phyloP scores from a whole-genome alignment of 2,888 invertebrate species.

The Limnephilus lunatus region DNA sequence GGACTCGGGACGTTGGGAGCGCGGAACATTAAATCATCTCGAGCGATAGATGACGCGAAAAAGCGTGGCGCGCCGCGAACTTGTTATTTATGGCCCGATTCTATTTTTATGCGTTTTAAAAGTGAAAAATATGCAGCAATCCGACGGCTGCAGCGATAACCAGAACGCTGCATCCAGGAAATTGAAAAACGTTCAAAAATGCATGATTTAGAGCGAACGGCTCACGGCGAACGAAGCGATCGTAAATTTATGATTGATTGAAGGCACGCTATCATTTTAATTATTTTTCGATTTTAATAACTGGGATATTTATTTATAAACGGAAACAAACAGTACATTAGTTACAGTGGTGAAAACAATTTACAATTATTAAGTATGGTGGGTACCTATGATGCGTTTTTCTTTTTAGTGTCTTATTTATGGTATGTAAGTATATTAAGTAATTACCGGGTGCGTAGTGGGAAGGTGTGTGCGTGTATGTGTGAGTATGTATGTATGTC shows the following conservation, averaged over 20 bases:
- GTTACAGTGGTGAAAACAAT: too few species aligned
- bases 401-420: too few species aligned
- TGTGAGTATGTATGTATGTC: too few species aligned
- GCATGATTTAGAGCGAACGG: slow-evolving; percentile 28
- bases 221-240: background rate
- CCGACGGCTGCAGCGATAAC: slow-evolving; percentile 26
- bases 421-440: too few species aligned
- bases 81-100: slow-evolving; percentile 28
- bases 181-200: slow-evolving; percentile 8
- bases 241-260: background rate
- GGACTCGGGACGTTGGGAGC: background rate
- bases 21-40: slow-evolving; percentile 29
- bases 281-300: background rate
- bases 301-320: too few species aligned
- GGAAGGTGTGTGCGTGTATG: too few species aligned
- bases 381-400: too few species aligned
- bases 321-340: too few species aligned
- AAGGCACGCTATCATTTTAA: background rate
- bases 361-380: too few species aligned
- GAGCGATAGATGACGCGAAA: slow-evolving; percentile 20
- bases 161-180: background rate
- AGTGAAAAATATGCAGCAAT: slow-evolving; percentile 25
- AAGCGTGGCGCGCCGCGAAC: background rate
- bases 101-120: slow-evolving; percentile 47
- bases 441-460: too few species aligned